phyloP scores from a whole-genome alignment of 1,140 invertebrate genomes.

The Monochamus saltuarius region DNA sequence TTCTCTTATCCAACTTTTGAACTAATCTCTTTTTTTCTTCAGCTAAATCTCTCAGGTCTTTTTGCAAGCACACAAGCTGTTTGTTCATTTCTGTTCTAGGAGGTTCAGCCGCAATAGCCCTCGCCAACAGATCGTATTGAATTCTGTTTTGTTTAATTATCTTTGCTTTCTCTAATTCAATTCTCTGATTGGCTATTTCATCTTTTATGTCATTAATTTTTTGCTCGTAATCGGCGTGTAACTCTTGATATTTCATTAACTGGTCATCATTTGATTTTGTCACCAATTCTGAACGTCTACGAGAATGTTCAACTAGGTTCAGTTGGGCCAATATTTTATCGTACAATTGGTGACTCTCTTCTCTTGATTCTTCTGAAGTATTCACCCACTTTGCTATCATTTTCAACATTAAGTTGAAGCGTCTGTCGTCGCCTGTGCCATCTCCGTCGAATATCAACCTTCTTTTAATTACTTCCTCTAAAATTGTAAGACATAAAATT shows the following conservation, averaged over 20 bases:
- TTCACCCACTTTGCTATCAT: slow-evolving; percentile 88
- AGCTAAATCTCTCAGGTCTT: slow-evolving; percentile 11
- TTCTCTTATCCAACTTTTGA: slow-evolving; percentile 8
- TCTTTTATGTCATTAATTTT: slow-evolving; percentile 74
- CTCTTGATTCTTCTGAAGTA: slow-evolving; percentile 64
- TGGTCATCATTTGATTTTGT: slow-evolving; percentile 82
- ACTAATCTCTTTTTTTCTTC: slow-evolving; percentile 2
- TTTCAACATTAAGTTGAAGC: slow-evolving; percentile 83
- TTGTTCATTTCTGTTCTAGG: slow-evolving; percentile 21
- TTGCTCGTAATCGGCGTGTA: slow-evolving; percentile 74
- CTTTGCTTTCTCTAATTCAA: slow-evolving; percentile 76
- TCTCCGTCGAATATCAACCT: slow-evolving; percentile 92
- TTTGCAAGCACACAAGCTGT: slow-evolving; percentile 8
- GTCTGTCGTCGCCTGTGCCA: slow-evolving; percentile 91
- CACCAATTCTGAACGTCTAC: slow-evolving; percentile 78
- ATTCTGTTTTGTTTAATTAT: slow-evolving; percentile 83
- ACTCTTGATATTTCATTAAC: slow-evolving; percentile 78
- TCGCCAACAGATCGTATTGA: slow-evolving; percentile 89
- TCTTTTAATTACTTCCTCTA: slow-evolving; percentile 91
- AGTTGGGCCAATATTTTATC: slow-evolving; percentile 81
- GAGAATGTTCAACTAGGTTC: slow-evolving; percentile 84
- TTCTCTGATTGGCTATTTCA: slow-evolving; percentile 74
- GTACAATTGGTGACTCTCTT: slow-evolving; percentile 73
- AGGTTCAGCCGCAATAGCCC: slow-evolving; percentile 31
- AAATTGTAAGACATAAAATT: slow-evolving; percentile 45